phyloP scores from a whole-genome alignment of 2,113 vertebrate genomes.

The Erinaceus europaeus region DNA sequence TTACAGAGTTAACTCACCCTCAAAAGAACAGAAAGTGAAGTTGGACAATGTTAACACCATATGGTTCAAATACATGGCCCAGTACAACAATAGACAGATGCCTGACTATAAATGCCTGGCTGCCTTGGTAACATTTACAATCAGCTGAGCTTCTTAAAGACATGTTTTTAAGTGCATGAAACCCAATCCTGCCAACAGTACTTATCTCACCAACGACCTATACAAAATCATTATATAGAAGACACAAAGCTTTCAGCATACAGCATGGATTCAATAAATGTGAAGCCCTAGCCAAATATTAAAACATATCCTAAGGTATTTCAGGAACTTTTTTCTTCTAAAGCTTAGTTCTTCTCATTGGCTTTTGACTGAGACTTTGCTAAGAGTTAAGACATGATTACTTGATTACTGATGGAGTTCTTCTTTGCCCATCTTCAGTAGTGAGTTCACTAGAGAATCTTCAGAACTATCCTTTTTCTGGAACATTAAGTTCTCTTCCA shows the following conservation, averaged over 20 bases:
- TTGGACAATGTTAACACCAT: accelerated
- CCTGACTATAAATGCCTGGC: not conserved
- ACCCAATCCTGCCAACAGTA: not conserved
- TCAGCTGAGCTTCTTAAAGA: not conserved
- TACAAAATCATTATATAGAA: not conserved
- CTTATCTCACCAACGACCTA: not conserved
- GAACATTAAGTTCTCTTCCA: slow-evolving; percentile 26
- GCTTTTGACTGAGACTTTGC: not conserved
- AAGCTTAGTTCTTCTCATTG: not conserved
- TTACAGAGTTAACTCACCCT: too few relatives aligned
- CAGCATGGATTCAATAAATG: not conserved
- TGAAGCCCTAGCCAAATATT: not conserved
- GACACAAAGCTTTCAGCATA: not conserved
- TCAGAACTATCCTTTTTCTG: not conserved
- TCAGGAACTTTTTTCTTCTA: not conserved
- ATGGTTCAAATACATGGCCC: not conserved
- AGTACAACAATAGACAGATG: not conserved
- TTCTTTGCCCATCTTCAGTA: not conserved
- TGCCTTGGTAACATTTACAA: not conserved
- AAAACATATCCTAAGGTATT: not conserved
- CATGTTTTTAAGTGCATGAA: not conserved
- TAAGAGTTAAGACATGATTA: not conserved
- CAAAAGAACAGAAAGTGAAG: too few relatives aligned
- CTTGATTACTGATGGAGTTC: not conserved
- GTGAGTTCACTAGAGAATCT: slow-evolving; percentile 17